phyloP scores from a whole-genome alignment of 2,888 invertebrate genomes.

The Dolichomitus sp. region DNA sequence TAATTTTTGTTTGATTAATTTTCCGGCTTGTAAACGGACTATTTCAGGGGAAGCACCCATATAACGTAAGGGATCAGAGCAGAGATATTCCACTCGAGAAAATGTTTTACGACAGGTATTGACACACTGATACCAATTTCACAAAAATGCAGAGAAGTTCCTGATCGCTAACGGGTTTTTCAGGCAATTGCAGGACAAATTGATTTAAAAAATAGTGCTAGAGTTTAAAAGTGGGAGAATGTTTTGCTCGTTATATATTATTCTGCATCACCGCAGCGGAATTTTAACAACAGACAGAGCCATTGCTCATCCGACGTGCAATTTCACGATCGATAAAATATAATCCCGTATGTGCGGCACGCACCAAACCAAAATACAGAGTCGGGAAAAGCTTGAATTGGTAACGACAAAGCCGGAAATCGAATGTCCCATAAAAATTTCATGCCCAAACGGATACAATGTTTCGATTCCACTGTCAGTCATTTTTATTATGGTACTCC shows the following conservation, averaged over 20 bases:
- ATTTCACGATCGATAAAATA: slow-evolving; percentile 50
- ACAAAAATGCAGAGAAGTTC: neutral
- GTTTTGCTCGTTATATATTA: neutral
- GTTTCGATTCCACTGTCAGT: slow-evolving; percentile 43
- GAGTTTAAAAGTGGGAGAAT: neutral
- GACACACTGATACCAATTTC: neutral
- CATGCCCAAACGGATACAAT: slow-evolving; percentile 33
- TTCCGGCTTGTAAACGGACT: too few species aligned
- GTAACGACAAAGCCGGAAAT: slow-evolving; percentile 25
- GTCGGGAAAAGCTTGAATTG: slow-evolving; percentile 4
- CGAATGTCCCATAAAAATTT: slow-evolving; percentile 49
- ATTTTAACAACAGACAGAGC: slow-evolving; percentile 22
- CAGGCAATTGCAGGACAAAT: neutral
- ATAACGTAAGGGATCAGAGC: neutral
- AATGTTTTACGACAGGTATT: neutral
- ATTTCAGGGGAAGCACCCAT: too few species aligned
- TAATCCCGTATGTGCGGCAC: slow-evolving; percentile 27
- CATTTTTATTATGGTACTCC: slow-evolving; percentile 51
- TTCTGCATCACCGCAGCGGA: slow-evolving; percentile 6
- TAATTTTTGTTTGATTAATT: too few species aligned
- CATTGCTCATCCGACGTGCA: neutral
- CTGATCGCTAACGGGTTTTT: neutral
- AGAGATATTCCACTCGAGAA: neutral
- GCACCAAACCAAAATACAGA: neutral
- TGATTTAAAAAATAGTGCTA: neutral